Percentiles rank a stretch among this genome's conserved stretches.
Evolutionary conservation across 2,113 vertebrate species (phyloP).

Genomic region (Abramis brama): DNA sequence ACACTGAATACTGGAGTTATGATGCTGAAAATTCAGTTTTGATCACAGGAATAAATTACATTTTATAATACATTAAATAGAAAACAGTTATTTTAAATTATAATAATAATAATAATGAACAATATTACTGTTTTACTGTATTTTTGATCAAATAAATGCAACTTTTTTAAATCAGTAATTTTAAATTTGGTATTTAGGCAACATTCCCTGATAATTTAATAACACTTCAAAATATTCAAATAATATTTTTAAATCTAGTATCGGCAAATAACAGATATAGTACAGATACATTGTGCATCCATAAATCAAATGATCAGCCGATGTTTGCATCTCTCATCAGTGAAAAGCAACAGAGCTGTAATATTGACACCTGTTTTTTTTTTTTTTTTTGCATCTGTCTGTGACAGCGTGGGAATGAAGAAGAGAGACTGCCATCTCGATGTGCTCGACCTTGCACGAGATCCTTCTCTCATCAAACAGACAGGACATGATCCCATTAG

Average conservation of each 20-base stretch:
- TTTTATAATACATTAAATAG: too few relatives aligned
- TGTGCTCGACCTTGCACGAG: slow-evolving; percentile 28
- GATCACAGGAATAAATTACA: too few relatives aligned
- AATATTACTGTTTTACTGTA: too few relatives aligned
- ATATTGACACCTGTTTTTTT: slow-evolving; percentile 9
- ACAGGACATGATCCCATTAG: slow-evolving; percentile 41
- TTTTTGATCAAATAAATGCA: too few relatives aligned
- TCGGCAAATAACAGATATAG: background rate
- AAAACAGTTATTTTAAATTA: too few relatives aligned
- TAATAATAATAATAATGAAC: too few relatives aligned
- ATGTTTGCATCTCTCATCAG: background rate
- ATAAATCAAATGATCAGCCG: background rate
- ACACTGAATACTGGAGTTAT: too few relatives aligned
- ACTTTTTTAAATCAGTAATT: background rate
- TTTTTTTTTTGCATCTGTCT: background rate
- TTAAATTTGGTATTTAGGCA: background rate
- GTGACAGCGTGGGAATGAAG: slow-evolving; percentile 39
- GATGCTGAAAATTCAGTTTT: too few relatives aligned
- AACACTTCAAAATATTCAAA: background rate
- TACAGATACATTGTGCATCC: background rate
- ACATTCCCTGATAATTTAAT: background rate
- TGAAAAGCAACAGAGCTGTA: background rate
- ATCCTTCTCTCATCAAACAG: slow-evolving; percentile 43
- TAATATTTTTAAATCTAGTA: too few relatives aligned
- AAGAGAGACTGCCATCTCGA: slow-evolving; percentile 36